Evolutionary conservation across 2,113 vertebrate species (phyloP).

Genomic region (Limanda limanda): DNA sequence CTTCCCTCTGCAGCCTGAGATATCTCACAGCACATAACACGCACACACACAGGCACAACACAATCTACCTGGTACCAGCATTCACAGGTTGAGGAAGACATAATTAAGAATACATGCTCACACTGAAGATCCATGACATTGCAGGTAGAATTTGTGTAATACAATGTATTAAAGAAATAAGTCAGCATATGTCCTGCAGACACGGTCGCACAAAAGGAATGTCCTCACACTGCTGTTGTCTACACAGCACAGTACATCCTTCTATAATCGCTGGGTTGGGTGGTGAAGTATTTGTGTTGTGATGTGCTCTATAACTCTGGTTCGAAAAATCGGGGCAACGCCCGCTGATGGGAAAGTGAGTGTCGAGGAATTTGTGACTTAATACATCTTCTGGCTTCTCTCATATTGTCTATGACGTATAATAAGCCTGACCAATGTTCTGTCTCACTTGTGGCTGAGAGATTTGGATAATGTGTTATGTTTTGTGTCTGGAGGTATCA

Average conservation of each 20-base stretch:
- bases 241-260: too few relatives aligned
- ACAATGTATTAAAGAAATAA: too few relatives aligned
- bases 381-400: not conserved
- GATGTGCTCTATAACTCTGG: not conserved
- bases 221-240: too few relatives aligned
- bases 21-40: not conserved
- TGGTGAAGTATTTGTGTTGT: not conserved
- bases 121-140: too few relatives aligned
- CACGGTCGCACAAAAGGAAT: too few relatives aligned
- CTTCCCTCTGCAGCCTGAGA: not conserved
- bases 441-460: not conserved
- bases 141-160: too few relatives aligned
- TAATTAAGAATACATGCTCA: not conserved
- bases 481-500: not conserved
- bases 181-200: too few relatives aligned
- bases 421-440: not conserved
- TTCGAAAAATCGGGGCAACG: not conserved
- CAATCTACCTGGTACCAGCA: not conserved
- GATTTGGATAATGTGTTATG: not conserved
- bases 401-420: not conserved
- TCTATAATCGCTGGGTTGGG: too few relatives aligned
- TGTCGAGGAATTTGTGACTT: not conserved
- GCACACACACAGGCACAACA: not conserved
- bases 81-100: not conserved
- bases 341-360: not conserved